Evolutionary conservation across 2,888 invertebrate genomes (phyloP), one percentile per base, ranked within the genome.

Genomic region (Tipula unca): DNA sequence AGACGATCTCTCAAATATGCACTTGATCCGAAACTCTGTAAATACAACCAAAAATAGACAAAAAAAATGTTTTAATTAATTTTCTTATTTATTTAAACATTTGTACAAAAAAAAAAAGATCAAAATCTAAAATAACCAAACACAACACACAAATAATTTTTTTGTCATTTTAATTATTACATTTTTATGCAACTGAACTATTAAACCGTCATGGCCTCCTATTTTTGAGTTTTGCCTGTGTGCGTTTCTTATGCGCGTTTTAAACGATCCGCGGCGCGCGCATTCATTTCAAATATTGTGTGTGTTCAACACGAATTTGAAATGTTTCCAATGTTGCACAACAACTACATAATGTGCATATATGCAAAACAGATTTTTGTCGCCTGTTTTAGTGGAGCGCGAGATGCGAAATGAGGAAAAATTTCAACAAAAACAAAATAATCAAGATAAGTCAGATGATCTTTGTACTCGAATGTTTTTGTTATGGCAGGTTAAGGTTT

Each of bases 1-100:
- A 91, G 88, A 87, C 90, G 90, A 87, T 91, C 90, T 87, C 90
- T 89, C 86, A 91, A 88, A 89, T 90, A 91, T 85, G 89, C 90
- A 86, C 90, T 90, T 84, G 91, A 89, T 87, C 90, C 91, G 1
- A 90, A 90, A 87, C 89, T 90, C 91, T 91, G 89, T 39, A 86
- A 86, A 85, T n/a, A 85, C n/a, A 85, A 85, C 13, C 39, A 85
- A 39, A 39, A 85, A 85, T 85, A 42, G 42, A 85, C 6, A 36
- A 84, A 36, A 14, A 84, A 25, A 84, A 84, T 20, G 20, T 29
- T 25, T 36, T 84, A 36, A 84, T 69, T 69, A 69, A 69, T 69
- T 69, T 69, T 69, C 25, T 69, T 69, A 69, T 69, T 69, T 83
- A 32, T 83, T n/a, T 32, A 6, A n/a, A 82, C 1, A 25, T 17